Evolutionary conservation across 2,888 invertebrate species (phyloP), one percentile per base, ranked within the genome.

Genomic region (Entomobrya proxima): DNA sequence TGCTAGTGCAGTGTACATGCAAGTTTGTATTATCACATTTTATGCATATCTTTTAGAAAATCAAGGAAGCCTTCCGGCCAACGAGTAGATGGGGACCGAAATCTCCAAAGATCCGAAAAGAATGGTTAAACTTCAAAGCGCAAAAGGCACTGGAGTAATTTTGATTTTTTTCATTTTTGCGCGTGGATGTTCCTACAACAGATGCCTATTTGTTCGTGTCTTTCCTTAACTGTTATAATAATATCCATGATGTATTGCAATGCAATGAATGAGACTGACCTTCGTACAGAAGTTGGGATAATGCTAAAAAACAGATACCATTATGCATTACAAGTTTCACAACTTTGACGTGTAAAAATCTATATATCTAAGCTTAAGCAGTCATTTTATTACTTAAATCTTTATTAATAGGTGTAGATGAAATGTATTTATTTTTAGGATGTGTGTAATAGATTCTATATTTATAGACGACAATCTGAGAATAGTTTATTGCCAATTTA

Each of bases 71-170:
- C n/a, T 88, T 89, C 40, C 81, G 81, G 61, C 90, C 90, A 1
- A 89, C 89, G 21, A 79, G 80, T 3, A 86, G 86, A 15, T 91
- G 91, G 91, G 91, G 91, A 1, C 91, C 91, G 5, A 89, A 89
- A 69, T 87, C 90, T 50, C 67, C 81, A 1, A 87, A 88, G 52
- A 67, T 86, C 6, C 81, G 81, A 30, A 47, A 64, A 58, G 86
- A 90, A 78, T 90, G 90, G 89, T 30, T 84, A 4, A 37, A 69
- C 1, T 88, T 88, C 40, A 88, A 84, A 58, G 21, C 76, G 21
- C 27, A 83, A 24, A 50, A 83, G 55, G 74, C 58, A 44, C 0
- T 69, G 50, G 37, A 44, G 1, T 67, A 13, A 67, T 40, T 47
- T 47, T 44, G 37, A 40, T 24, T 40, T 18, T 35, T 35, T 24